Base-by-base conservation (phyloP, 2,888 invertebrate genomes). In the Zaprionus obscuricornis region DNA sequence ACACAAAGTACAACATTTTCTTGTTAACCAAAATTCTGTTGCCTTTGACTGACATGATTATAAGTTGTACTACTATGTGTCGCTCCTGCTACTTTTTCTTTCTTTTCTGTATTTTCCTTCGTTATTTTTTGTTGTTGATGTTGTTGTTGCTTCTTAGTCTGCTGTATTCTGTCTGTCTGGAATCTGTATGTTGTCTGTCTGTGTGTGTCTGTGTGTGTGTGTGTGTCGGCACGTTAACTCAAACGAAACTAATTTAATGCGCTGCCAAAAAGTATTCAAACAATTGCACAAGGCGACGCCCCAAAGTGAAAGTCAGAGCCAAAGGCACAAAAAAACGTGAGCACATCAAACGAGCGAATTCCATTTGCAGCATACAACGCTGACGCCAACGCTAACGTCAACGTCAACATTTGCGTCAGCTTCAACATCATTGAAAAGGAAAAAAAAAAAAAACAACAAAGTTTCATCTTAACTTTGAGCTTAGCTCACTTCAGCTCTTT, bases 171-270 rank as follows among this genome's bases (percentile, higher is more conserved):
- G 29, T 49, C 55, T 57, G 64, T 59, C 54, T 55, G 40, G 50
- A 52, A 42, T 22, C 26, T 66, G 14, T 31, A 6, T 31, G 24
- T n/a, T n/a, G 36, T 37, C 33, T 24, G 20, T 33, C 24, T 49
- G 49, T 39, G 24, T 39, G 14, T 39, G 39, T 49, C 16, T 26
- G 34, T 22, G 14, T 50, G 18, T 26, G 36, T 37, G 43, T 46
- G 46, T 70, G 42, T 60, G 71, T 65, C 59, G 83, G 79, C 79
- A 83, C 78, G 84, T 85, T 78, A 85, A 85, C 85, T 86, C 85
- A 85, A 85, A 85, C 85, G 85, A 85, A 86, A 86, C 85, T 85
- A 85, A 85, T 85, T 85, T 85, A 75, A 74, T 85, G 81, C 79
- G 79, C 79, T 85, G 82, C n/a, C 79, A 85, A 78, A 68, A 82